Percentiles rank a stretch among this genome's conserved stretches.
phyloP scores from a whole-genome alignment of 2,888 invertebrate species.

The Osmoderma eremita region DNA sequence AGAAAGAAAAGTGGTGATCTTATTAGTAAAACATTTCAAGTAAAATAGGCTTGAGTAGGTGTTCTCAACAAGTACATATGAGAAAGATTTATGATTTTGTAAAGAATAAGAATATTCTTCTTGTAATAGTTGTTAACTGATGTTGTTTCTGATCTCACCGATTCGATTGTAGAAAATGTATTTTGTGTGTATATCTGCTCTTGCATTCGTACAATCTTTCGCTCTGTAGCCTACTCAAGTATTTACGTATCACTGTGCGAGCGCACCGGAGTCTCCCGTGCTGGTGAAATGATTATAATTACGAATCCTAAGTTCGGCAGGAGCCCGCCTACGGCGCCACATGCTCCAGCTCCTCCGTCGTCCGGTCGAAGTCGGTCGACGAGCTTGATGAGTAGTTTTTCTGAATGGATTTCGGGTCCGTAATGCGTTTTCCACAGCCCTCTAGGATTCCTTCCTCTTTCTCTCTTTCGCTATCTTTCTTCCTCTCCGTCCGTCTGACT shows the following conservation, averaged over 20 bases:
- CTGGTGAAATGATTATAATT: conserved; percentile 61
- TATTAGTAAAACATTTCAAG: too few relatives aligned
- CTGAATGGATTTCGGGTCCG: conserved; percentile 42
- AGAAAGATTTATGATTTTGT: too few relatives aligned
- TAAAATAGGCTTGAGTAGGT: too few relatives aligned
- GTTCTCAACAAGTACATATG: too few relatives aligned
- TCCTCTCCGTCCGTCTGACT: background rate
- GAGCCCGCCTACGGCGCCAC: conserved; percentile 62
- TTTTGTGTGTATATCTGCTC: too few relatives aligned
- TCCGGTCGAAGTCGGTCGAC: conserved; percentile 22
- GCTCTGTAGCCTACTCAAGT: too few relatives aligned
- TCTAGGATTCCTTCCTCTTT: background rate
- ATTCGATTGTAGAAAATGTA: too few relatives aligned
- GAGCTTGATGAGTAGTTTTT: conserved; percentile 43
- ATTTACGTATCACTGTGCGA: conserved; percentile 14
- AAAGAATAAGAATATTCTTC: too few relatives aligned
- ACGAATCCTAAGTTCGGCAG: conserved; percentile 57
- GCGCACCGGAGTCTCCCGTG: conserved; percentile 45
- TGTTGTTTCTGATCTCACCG: too few relatives aligned
- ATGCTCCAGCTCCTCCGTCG: conserved; percentile 46
- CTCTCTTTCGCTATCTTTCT: conserved; percentile 5
- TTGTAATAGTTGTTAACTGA: too few relatives aligned
- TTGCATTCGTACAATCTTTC: background rate
- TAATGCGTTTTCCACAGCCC: conserved; percentile 35
- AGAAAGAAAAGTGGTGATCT: too few relatives aligned